Evolutionary conservation across 1,140 invertebrate genomes (phyloP).

Genomic region (Dreissena rostriformis): DNA sequence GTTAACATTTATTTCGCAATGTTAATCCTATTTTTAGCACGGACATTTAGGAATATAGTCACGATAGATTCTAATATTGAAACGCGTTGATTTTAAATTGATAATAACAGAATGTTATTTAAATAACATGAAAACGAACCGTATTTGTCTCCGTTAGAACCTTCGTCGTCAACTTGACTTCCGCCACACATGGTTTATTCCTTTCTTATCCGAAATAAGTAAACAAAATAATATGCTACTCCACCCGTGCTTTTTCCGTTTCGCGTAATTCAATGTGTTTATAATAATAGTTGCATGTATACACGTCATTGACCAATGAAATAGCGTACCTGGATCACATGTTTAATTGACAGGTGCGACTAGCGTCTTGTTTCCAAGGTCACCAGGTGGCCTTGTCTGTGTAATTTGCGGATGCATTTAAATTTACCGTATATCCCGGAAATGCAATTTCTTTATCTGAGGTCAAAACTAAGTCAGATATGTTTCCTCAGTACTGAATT

Average conservation of each 20-base stretch:
- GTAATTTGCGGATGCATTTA: no score
- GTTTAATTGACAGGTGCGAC: background rate
- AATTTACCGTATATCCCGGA: no score
- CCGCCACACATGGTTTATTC: slow-evolving; percentile 41
- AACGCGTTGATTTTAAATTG: background rate
- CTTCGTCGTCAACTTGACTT: slow-evolving; percentile 22
- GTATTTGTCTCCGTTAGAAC: slow-evolving; percentile 22
- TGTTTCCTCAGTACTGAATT: no score
- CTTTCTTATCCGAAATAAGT: background rate
- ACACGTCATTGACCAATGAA: slow-evolving; percentile 19
- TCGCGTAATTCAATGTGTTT: background rate
- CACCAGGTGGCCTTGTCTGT: slow-evolving; percentile 17
- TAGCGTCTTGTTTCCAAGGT: slow-evolving; percentile 30
- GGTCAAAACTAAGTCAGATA: no score
- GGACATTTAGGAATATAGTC: background rate
- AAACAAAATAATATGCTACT: background rate
- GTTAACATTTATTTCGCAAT: background rate
- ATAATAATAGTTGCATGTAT: slow-evolving; percentile 23
- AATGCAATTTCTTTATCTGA: no score
- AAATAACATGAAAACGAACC: slow-evolving; percentile 7
- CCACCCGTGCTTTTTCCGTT: background rate
- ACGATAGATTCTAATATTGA: background rate
- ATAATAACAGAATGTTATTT: background rate
- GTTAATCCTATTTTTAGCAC: background rate
- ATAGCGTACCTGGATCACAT: slow-evolving; percentile 1